Conservation (phyloP, 2,888 invertebrate genomes). For the Heliconius cydno region DNA sequence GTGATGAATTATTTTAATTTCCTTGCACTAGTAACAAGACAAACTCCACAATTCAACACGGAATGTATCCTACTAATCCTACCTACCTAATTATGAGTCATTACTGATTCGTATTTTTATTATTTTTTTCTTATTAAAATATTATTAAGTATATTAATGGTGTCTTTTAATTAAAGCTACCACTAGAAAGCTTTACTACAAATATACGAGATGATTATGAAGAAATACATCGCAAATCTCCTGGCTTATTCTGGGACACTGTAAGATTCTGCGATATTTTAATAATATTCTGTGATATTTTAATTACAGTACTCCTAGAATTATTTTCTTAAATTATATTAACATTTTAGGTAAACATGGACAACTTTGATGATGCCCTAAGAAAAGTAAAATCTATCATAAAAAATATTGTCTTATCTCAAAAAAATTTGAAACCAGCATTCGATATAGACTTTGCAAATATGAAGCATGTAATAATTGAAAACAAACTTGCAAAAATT, state of each 20-base stretch:
- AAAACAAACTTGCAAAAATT: conserved; percentile 60
- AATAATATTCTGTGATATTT: background rate
- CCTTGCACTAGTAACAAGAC: background rate
- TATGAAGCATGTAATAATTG: conserved; percentile 55
- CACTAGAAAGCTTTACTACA: conserved; percentile 55
- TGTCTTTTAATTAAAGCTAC: conserved; percentile 48
- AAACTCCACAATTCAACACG: background rate
- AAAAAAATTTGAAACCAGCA: conserved; percentile 65
- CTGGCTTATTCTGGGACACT: conserved; percentile 74
- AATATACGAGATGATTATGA: conserved; percentile 68
- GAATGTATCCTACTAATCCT: no score
- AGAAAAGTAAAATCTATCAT: conserved; percentile 66
- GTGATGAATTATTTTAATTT: background rate
- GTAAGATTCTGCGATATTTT: conserved; percentile 54
- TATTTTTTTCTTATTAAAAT: background rate
- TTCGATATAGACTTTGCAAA: conserved; percentile 71
- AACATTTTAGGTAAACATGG: conserved; percentile 64
- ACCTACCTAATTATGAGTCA: no score
- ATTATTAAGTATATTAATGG: background rate
- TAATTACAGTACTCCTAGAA: background rate
- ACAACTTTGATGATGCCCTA: conserved; percentile 66
- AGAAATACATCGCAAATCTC: conserved; percentile 63
- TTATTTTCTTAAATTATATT: background rate
- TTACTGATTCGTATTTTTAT: no score
- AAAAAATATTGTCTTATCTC: conserved; percentile 63